Evolutionary conservation across 53 echinoderm and acorn worm genomes (phyloP).

Genomic region (Hippasteria phrygiana): DNA sequence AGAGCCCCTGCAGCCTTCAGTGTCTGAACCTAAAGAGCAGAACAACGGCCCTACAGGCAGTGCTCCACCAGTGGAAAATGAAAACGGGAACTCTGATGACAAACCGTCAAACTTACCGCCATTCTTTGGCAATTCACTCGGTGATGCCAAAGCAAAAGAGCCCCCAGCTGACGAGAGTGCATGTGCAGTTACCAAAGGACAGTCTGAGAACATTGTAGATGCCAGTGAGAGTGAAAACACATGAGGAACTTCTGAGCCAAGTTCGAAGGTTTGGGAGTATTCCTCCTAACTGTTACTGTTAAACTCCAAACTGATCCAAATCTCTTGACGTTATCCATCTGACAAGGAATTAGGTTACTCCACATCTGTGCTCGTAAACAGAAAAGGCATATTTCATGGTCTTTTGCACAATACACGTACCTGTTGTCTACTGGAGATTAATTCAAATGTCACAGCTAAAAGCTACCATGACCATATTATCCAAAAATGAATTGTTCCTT

Average conservation of each 20-base stretch:
- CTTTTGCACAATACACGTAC: too few relatives aligned
- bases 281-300: background rate
- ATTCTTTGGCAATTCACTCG: background rate
- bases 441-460: too few relatives aligned
- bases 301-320: too few relatives aligned
- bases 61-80: background rate
- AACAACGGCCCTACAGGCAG: background rate
- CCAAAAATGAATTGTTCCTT: too few relatives aligned
- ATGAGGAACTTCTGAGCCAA: background rate
- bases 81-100: background rate
- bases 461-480: too few relatives aligned
- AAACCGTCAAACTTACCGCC: background rate
- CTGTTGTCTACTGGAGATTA: too few relatives aligned
- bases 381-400: too few relatives aligned
- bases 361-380: too few relatives aligned
- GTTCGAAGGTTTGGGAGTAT: background rate
- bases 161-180: background rate
- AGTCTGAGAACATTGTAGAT: background rate
- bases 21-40: background rate
- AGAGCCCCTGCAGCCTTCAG: background rate
- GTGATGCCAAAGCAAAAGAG: constrained; percentile 12
- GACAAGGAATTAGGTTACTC: too few relatives aligned
- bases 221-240: background rate
- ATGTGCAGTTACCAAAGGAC: background rate
- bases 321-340: too few relatives aligned